These are phyloP conservation scores for Danionella dracula DNA, from an alignment of 2,797 vertebrate species.

Conservation along the genomic window DNA sequence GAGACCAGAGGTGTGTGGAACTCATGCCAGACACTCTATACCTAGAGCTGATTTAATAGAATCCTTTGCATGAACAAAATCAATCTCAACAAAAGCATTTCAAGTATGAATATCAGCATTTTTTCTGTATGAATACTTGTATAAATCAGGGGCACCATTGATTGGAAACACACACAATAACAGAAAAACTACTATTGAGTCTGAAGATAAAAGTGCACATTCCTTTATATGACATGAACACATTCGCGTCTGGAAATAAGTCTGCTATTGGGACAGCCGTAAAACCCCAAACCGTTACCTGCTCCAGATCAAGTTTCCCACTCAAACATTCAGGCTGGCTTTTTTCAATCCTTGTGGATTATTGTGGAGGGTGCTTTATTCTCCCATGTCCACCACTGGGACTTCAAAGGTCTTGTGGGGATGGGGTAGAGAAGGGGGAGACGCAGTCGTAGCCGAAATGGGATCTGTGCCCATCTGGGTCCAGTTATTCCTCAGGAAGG, in stretches of 20 bases:
- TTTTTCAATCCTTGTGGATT: constrained; percentile 58
- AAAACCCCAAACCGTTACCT: constrained; percentile 47
- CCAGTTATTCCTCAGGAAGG: constrained; percentile 59
- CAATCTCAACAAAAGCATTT: constrained; percentile 52
- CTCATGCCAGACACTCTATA: constrained; percentile 23
- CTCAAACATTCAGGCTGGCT: constrained; percentile 48
- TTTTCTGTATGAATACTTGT: constrained; percentile 35
- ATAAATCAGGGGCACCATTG: constrained; percentile 4
- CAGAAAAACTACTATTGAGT: constrained; percentile 3
- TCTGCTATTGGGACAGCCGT: neutral
- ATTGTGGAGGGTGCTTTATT: constrained; percentile 27
- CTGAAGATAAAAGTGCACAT: constrained; percentile 7
- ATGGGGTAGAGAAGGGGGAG: constrained; percentile 22
- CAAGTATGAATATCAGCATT: constrained; percentile 51
- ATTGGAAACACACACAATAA: neutral
- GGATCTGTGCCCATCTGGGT: constrained; percentile 69
- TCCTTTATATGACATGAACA: neutral
- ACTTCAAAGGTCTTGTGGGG: constrained; percentile 47
- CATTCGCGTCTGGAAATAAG: neutral
- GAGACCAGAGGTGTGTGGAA: constrained; percentile 14
- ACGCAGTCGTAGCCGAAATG: constrained; percentile 61
- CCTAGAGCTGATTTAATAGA: constrained; percentile 69
- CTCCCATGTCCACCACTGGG: constrained; percentile 29
- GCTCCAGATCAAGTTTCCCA: constrained; percentile 47
- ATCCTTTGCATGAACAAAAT: constrained; percentile 62